Conservation (phyloP, 2,797 vertebrate genomes). For the Neosilurus hyrtlii region DNA sequence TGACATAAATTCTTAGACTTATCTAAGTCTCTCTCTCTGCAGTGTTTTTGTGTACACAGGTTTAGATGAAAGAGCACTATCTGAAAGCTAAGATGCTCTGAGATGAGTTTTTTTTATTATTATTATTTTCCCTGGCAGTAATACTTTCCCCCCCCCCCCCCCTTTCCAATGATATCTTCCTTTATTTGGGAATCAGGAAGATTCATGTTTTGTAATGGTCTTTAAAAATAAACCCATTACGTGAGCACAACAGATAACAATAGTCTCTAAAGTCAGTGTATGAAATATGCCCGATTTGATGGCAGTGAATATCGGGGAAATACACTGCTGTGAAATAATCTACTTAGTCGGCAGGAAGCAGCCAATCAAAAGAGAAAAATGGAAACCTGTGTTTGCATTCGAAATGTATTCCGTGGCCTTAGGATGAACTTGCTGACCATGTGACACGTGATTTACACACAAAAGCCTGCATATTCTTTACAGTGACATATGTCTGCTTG, state of each 20-base stretch:
- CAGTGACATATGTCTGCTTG: slow-evolving; percentile 74
- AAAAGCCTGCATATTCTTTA: slow-evolving; percentile 75
- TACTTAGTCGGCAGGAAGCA: slow-evolving; percentile 71
- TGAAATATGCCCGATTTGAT: slow-evolving; percentile 58
- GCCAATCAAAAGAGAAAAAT: slow-evolving; percentile 74
- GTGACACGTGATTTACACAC: slow-evolving; percentile 82
- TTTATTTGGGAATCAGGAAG: slow-evolving; percentile 42
- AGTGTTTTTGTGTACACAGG: not conserved
- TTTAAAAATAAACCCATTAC: slow-evolving; percentile 39
- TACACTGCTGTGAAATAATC: slow-evolving; percentile 70
- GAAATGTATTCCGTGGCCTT: slow-evolving; percentile 79
- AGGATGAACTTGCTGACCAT: slow-evolving; percentile 79
- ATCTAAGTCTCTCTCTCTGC: not conserved
- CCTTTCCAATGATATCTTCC: slow-evolving; percentile 29
- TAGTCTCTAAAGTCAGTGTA: slow-evolving; percentile 36
- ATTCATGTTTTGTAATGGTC: slow-evolving; percentile 47
- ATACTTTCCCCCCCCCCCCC: not conserved
- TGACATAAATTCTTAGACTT: not conserved
- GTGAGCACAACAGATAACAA: slow-evolving; percentile 32
- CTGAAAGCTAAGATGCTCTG: slow-evolving; percentile 12
- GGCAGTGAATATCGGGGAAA: slow-evolving; percentile 67
- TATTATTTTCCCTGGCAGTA: slow-evolving; percentile 28
- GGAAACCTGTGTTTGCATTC: slow-evolving; percentile 65
- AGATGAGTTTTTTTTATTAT: slow-evolving; percentile 2
- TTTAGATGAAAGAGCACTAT: not conserved